Evolutionary conservation across 2,888 invertebrate species (phyloP).

Genomic region (Chrysolina haemoptera): DNA sequence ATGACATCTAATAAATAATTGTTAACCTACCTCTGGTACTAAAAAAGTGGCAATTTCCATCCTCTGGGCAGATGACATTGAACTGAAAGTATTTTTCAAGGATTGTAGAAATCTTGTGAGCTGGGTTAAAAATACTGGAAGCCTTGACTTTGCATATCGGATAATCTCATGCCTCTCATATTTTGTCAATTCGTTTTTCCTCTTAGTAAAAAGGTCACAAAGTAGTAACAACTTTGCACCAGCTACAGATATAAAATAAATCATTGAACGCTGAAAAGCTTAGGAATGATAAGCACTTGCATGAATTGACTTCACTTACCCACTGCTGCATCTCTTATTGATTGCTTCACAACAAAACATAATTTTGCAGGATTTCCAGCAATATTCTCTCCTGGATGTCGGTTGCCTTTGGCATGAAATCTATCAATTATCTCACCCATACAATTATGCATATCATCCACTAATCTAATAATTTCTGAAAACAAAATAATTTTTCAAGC

Average conservation of each 20-base stretch:
- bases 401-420: slow-evolving; percentile 69
- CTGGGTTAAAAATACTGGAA: slow-evolving; percentile 78
- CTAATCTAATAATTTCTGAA: slow-evolving; percentile 76
- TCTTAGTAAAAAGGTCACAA: slow-evolving; percentile 78
- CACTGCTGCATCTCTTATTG: slow-evolving; percentile 75
- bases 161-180: slow-evolving; percentile 79
- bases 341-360: slow-evolving; percentile 76
- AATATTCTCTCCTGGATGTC: slow-evolving; percentile 63
- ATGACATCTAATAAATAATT: background rate
- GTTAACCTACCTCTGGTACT: slow-evolving; percentile 75
- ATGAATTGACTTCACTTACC: slow-evolving; percentile 64
- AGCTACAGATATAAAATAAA: slow-evolving; percentile 61
- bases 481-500: slow-evolving; percentile 46
- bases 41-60: slow-evolving; percentile 77
- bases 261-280: background rate
- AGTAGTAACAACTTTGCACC: slow-evolving; percentile 74
- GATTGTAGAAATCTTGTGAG: slow-evolving; percentile 75
- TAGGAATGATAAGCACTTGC: too few species aligned
- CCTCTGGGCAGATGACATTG: slow-evolving; percentile 74
- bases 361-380: slow-evolving; percentile 74
- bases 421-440: slow-evolving; percentile 76
- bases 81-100: slow-evolving; percentile 74
- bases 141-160: slow-evolving; percentile 76
- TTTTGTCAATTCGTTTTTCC: slow-evolving; percentile 75
- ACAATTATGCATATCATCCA: slow-evolving; percentile 77